Conservation (phyloP, 2,797 vertebrate genomes). For the Urophycis tenuis region DNA sequence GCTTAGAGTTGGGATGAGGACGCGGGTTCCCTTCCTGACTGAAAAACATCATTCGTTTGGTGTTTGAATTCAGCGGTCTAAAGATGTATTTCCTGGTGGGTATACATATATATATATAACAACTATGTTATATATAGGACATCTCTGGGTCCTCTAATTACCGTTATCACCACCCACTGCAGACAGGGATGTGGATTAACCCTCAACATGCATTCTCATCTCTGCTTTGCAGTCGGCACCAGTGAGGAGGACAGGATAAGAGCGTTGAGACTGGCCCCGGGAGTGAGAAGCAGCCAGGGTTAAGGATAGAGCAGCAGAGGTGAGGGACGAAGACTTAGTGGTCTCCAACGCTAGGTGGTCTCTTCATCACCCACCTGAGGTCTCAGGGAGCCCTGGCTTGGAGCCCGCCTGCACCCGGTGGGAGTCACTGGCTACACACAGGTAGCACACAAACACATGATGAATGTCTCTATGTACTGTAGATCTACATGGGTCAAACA, state of each 20-base stretch:
- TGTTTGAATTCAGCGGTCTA: background rate
- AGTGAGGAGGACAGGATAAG: background rate
- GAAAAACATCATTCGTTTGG: background rate
- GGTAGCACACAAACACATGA: background rate
- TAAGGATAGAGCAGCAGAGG: background rate
- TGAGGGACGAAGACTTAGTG: background rate
- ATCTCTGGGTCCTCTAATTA: no score
- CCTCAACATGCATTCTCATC: background rate
- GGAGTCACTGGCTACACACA: slow-evolving; percentile 30
- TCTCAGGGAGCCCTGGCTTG: slow-evolving; percentile 32
- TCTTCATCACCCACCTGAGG: slow-evolving; percentile 52
- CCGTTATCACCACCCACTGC: background rate
- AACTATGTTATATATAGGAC: background rate
- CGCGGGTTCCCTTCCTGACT: background rate
- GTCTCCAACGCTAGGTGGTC: slow-evolving; percentile 15
- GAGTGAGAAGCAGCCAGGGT: background rate
- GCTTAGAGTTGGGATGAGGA: no score
- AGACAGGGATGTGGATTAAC: background rate
- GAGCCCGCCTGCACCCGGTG: slow-evolving; percentile 42
- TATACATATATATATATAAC: background rate
- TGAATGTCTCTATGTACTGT: background rate
- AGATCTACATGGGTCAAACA: background rate
- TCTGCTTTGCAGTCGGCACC: background rate
- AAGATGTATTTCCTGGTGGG: background rate
- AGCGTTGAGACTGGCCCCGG: background rate